Percentiles rank a stretch among this genome's conserved stretches.
phyloP scores from a whole-genome alignment of 2,113 vertebrate genomes.

The Lates calcarifer region DNA sequence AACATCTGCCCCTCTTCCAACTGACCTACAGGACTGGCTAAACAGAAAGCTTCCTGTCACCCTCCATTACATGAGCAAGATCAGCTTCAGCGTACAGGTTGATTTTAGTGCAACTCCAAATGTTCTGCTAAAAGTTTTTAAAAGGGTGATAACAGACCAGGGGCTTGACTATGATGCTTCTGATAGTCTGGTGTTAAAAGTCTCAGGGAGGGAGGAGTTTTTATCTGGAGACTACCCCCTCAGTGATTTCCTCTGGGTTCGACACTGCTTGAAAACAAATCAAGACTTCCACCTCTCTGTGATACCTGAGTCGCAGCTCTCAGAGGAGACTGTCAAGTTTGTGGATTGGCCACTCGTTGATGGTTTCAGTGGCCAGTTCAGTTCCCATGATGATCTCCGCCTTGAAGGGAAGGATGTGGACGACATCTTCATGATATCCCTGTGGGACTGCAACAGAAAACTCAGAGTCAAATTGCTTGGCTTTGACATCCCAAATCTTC shows the following conservation, averaged over 20 bases:
- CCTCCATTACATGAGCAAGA: conserved; percentile 71
- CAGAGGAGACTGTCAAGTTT: conserved; percentile 66
- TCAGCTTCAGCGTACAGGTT: conserved; percentile 71
- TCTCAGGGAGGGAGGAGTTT: conserved; percentile 85
- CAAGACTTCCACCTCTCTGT: conserved; percentile 81
- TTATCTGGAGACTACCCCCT: conserved; percentile 76
- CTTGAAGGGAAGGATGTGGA: conserved; percentile 80
- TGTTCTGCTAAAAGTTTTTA: conserved; percentile 66
- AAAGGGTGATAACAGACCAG: conserved; percentile 56
- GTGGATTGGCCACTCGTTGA: conserved; percentile 83
- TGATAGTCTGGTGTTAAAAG: conserved; percentile 77
- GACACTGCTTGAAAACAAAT: conserved; percentile 80
- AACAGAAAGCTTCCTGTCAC: conserved; percentile 68
- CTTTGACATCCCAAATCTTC: conserved; percentile 81
- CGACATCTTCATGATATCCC: conserved; percentile 84
- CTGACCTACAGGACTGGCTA: conserved; percentile 60
- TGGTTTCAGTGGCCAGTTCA: conserved; percentile 80
- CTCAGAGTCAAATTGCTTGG: conserved; percentile 86
- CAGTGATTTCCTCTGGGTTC: conserved; percentile 81
- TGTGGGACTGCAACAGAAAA: conserved; percentile 85
- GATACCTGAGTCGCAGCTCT: conserved; percentile 64
- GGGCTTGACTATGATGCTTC: conserved; percentile 33
- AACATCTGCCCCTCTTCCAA: conserved; percentile 67
- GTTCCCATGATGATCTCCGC: conserved; percentile 82
- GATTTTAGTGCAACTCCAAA: conserved; percentile 61